phyloP scores from a whole-genome alignment of 2,888 invertebrate genomes.

The Latheticus oryzae region DNA sequence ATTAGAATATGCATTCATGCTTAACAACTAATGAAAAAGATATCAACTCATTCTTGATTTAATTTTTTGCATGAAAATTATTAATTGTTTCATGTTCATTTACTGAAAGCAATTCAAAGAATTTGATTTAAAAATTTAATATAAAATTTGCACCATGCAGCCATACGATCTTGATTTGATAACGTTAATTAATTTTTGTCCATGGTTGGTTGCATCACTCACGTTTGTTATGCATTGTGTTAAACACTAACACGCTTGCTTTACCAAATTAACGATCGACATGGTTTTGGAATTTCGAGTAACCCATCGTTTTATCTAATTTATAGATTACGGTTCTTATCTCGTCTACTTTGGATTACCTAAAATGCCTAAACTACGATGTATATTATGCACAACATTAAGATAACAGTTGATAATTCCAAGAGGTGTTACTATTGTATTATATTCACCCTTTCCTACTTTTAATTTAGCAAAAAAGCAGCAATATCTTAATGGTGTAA shows the following conservation, averaged over 20 bases:
- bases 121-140: slow-evolving; percentile 49
- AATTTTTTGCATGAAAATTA: slow-evolving; percentile 13
- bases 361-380: slow-evolving; percentile 5
- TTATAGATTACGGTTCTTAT: slow-evolving; percentile 36
- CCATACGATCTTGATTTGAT: slow-evolving; percentile 53
- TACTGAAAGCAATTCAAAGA: slow-evolving; percentile 25
- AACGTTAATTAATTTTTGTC: slow-evolving; percentile 60
- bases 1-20: slow-evolving; percentile 47
- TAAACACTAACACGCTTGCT: slow-evolving; percentile 59
- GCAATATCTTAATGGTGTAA: too few species aligned
- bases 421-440: too few species aligned
- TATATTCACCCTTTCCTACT: too few species aligned
- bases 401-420: slow-evolving; percentile 14
- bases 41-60: too few species aligned
- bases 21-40: too few species aligned
- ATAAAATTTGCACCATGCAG: slow-evolving; percentile 60
- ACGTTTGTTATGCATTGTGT: slow-evolving; percentile 61
- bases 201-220: slow-evolving; percentile 46
- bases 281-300: slow-evolving; percentile 47
- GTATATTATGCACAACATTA: slow-evolving; percentile 17
- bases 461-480: too few species aligned
- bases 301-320: slow-evolving; percentile 36
- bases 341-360: too few species aligned
- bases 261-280: slow-evolving; percentile 55
- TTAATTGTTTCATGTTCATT: slow-evolving; percentile 22